Evolutionary conservation across 1,140 invertebrate species (phyloP).

Genomic region (Drosophila arizonae): DNA sequence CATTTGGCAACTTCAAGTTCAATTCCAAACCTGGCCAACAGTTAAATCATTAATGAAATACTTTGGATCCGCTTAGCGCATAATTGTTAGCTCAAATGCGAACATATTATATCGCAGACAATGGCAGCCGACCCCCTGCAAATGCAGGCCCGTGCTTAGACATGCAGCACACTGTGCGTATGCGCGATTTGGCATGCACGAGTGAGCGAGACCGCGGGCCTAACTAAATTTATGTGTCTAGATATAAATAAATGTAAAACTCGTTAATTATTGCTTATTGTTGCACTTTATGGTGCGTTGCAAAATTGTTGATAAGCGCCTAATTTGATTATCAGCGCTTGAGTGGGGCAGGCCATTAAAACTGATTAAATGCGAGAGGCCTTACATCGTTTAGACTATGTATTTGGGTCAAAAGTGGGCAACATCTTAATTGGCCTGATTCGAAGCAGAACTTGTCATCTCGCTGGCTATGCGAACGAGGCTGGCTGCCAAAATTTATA

Average conservation of each 20-base stretch:
- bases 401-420: neutral
- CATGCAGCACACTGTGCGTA: constrained; percentile 56
- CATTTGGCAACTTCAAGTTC: constrained; percentile 29
- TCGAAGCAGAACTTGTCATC: neutral
- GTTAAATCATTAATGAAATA: constrained; percentile 12
- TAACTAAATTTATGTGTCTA: neutral
- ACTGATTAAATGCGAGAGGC: constrained; percentile 46
- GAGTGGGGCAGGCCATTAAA: constrained; percentile 17
- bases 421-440: neutral
- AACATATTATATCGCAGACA: constrained; percentile 27
- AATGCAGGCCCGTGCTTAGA: constrained; percentile 13
- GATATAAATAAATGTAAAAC: constrained; percentile 45
- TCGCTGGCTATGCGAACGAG: constrained; percentile 19
- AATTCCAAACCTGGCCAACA: neutral
- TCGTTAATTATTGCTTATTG: constrained; percentile 47
- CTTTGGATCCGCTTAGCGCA: constrained; percentile 58
- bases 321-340: constrained; percentile 57
- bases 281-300: constrained; percentile 25
- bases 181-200: constrained; percentile 68
- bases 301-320: constrained; percentile 61
- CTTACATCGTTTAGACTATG: neutral
- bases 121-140: constrained; percentile 7
- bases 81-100: constrained; percentile 44
- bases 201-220: constrained; percentile 43
- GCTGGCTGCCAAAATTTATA: constrained; percentile 35